Evolutionary conservation across 2,797 vertebrate genomes (phyloP).

Genomic region (Psittacula echo): DNA sequence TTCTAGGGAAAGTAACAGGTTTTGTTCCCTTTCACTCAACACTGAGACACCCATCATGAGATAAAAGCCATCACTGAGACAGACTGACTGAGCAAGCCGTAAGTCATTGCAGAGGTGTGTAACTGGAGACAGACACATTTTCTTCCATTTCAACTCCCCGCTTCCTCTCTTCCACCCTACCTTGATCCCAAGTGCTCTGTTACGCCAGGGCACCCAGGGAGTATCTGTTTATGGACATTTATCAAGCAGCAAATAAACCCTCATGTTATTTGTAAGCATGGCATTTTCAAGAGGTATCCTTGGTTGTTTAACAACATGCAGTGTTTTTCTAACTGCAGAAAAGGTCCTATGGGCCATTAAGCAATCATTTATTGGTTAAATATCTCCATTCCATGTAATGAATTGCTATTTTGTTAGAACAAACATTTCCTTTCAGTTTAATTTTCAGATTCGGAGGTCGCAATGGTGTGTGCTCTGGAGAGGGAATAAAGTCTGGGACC

Average conservation of each 20-base stretch:
- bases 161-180: not conserved
- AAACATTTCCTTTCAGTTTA: conserved; percentile 52
- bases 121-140: not conserved
- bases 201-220: not conserved
- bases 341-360: conserved; percentile 50
- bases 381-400: conserved; percentile 46
- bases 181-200: not conserved
- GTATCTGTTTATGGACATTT: conserved; percentile 27
- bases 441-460: conserved; percentile 36
- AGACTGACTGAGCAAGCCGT: not conserved
- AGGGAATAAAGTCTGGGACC: conserved; percentile 50
- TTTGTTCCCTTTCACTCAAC: not conserved
- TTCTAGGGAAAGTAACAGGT: not conserved
- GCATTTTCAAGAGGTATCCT: conserved; percentile 49
- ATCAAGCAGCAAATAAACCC: not conserved
- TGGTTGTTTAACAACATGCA: conserved; percentile 23
- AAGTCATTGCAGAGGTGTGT: not conserved
- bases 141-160: not conserved
- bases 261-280: conserved; percentile 2
- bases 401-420: conserved; percentile 35
- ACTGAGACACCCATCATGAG: not conserved
- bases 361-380: conserved; percentile 55
- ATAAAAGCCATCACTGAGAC: not conserved
- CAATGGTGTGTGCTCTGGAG: conserved; percentile 24
- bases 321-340: conserved; percentile 56